These are phyloP conservation scores for Ceuthmochares aereus DNA, from an alignment of 2,113 vertebrate species.

Conservation along the genomic window DNA sequence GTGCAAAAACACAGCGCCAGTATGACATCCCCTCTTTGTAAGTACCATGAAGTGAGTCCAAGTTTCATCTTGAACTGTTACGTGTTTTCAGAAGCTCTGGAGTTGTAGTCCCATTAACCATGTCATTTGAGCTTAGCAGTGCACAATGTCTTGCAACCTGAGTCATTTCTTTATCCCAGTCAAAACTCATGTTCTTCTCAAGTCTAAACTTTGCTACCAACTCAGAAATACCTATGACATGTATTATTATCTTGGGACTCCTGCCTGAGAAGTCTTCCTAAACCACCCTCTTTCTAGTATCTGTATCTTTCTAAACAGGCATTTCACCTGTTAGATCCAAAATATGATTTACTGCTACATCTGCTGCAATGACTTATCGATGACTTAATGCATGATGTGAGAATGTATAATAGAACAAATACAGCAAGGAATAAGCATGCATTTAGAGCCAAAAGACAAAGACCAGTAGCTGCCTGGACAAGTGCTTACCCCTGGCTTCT, in stretches of 20 bases:
- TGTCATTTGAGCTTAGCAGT: not conserved
- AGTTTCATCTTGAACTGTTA: not conserved
- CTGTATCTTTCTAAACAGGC: not conserved
- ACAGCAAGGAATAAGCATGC: not conserved
- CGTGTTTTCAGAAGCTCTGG: not conserved
- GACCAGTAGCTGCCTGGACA: not conserved
- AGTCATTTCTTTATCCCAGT: not conserved
- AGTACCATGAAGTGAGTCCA: not conserved
- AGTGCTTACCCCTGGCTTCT: not conserved
- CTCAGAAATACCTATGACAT: not conserved
- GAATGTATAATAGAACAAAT: not conserved
- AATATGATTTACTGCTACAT: not conserved
- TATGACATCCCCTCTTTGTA: not conserved
- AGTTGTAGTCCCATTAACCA: not conserved
- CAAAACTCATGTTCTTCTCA: not conserved
- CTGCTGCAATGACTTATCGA: not conserved
- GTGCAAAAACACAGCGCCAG: not conserved
- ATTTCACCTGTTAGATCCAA: not conserved
- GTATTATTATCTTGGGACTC: not conserved
- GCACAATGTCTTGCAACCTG: not conserved
- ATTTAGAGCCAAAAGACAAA: not conserved
- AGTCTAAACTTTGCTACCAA: not conserved
- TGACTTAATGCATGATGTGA: not conserved
- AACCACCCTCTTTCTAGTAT: not conserved
- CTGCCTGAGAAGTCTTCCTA: not conserved